Evolutionary conservation across 1,140 invertebrate species (phyloP), one percentile per base, ranked within the genome.

Genomic region (Megalonaias nervosa): DNA sequence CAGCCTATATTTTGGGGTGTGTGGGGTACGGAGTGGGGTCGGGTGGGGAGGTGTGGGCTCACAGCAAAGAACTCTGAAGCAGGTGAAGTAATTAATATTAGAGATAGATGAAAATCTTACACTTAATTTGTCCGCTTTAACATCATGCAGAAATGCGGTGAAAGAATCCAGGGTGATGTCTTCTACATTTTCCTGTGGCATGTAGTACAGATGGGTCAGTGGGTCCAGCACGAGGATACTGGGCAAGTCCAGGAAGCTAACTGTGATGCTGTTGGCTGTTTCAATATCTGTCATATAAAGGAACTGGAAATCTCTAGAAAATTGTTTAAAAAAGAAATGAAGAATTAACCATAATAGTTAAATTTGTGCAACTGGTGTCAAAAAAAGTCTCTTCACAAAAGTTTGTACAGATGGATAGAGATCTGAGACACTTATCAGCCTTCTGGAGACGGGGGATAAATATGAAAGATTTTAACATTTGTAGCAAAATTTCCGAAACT

Each of bases 281-380:
- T 89, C 89, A 55, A 78, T 69, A n/a, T 89, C 88, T 1, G 61
- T 66, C 88, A 90, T 88, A 86, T 85, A 89, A 65, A 89, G 77
- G 77, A 90, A 90, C 84, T 90, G 89, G 77, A 87, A 89, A 60
- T 81, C 59, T 19, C 86, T 87, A 68, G 38, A 77, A 79, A 69
- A 75, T 64, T 66, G 71, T 55, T 68, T 48, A 48, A 48, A 48
- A 31, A 48, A 48, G 6, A 48, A 48, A 48, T 48, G 9, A 48
- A 48, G 38, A 48, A 48, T 9, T 48, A 48, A 48, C 11, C 38
- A 48, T 48, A 5, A 48, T 11, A 48, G 38, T 11, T 9, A 48
- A 6, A 6, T 0, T 48, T 6, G 38, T 48, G 38, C 38, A 48
- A 38, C 2, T 38, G 1, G 5, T 38, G 38, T 38, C 1, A 3